phyloP scores from a whole-genome alignment of 1,140 invertebrate species.

The Vanessa tameamea region DNA sequence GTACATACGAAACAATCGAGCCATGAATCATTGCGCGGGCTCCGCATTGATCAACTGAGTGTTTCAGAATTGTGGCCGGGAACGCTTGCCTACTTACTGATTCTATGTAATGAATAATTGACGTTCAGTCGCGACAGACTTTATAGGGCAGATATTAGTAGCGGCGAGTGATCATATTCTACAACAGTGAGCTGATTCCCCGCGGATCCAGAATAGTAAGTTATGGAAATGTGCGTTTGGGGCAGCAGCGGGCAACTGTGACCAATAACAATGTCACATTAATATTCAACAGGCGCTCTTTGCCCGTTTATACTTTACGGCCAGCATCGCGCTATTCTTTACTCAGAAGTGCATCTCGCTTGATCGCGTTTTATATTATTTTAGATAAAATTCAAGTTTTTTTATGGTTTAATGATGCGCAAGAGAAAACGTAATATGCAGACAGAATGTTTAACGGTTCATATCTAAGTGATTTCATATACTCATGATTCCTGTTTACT shows the following conservation, averaged over 20 bases:
- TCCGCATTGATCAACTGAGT: conserved; percentile 40
- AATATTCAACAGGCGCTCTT: conserved; percentile 78
- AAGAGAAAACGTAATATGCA: neutral
- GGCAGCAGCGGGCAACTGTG: conserved; percentile 76
- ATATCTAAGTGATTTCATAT: conserved; percentile 34
- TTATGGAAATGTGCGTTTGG: conserved; percentile 79
- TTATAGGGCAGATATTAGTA: conserved; percentile 62
- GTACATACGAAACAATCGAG: conserved; percentile 48
- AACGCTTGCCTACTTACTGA: conserved; percentile 45
- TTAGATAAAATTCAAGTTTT: neutral
- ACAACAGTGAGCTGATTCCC: conserved; percentile 71
- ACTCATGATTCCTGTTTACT: conserved; percentile 55
- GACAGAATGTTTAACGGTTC: conserved; percentile 1
- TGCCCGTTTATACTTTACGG: conserved; percentile 65
- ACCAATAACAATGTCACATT: conserved; percentile 80
- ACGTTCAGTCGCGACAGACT: conserved; percentile 47
- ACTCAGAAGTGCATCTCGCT: conserved; percentile 51
- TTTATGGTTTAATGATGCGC: neutral
- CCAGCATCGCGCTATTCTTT: conserved; percentile 67
- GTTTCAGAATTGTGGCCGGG: conserved; percentile 45
- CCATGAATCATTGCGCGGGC: conserved; percentile 52
- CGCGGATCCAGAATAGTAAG: conserved; percentile 79
- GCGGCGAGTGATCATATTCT: conserved; percentile 68
- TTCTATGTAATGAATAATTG: conserved; percentile 60
- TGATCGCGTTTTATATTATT: conserved; percentile 39